Evolutionary conservation across 1,140 invertebrate genomes (phyloP), one percentile per base, ranked within the genome.

Genomic region (Choristoneura fumiferana): DNA sequence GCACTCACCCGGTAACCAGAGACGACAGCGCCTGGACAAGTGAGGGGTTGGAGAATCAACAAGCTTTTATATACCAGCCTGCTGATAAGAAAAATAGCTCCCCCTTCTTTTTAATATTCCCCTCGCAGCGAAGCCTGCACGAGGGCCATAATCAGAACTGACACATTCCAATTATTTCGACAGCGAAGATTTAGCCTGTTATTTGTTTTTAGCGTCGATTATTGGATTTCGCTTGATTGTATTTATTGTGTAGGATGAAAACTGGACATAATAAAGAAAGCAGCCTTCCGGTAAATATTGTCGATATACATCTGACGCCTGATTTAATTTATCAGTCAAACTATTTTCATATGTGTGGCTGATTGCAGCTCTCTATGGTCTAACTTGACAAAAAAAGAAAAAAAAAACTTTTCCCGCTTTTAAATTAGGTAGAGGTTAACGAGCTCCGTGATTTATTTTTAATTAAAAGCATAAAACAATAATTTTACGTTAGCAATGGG

Each of bases 21-120:
- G 43, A 8, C 12, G n/a, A 49, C 6, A 17, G 9, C 4, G 12
- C n/a, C 29, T 8, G 13, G 15, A 22, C 33, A 36, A 84, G 75
- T 84, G 76, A 62, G 36, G n/a, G n/a, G 12, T 4, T 36, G 29
- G 60, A 63, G 65, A 33, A 40, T 55, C 61, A 69, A 49, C 59
- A 54, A 17, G n/a, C 43, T 18, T 63, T 76, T 87, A 72, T 87
- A 87, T 85, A 87, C 49, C 22, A 22, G 60, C 57, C 53, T 60
- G 58, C 60, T 65, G 63, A 56, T 35, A 61, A 56, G 49, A 76
- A 78, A 76, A 84, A 85, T 71, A 81, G 63, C 58, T 63, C 58
- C 64, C 77, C 74, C 78, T 81, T 79, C 75, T 76, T 60, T 81
- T 87, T 88, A 87, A 88, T 88, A 88, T 88, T 87, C 85, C 73